phyloP scores from a whole-genome alignment of 92 coral and sea anemone genomes.

The Epizoanthus fatuus region DNA sequence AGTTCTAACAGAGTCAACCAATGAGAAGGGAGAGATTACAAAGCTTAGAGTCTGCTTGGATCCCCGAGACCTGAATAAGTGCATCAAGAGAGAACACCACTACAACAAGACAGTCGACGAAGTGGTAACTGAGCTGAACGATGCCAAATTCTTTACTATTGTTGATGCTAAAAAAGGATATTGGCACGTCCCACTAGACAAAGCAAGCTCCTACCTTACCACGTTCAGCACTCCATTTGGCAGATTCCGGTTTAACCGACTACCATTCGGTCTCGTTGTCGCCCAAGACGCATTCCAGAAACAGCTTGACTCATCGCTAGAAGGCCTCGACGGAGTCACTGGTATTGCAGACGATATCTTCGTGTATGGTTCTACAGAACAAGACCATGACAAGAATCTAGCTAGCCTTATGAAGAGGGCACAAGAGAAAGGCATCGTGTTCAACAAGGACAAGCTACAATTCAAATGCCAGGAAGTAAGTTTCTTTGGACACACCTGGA shows the following conservation, averaged over 20 bases:
- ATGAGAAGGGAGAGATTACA: conserved; percentile 45
- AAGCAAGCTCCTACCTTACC: no score
- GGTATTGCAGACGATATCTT: no score
- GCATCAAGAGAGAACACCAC: conserved; percentile 46
- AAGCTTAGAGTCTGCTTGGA: conserved; percentile 63
- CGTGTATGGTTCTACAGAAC: no score
- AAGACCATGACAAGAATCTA: no score
- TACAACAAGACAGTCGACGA: conserved; percentile 29
- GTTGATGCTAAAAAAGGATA: conserved; percentile 52
- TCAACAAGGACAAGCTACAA: conserved; percentile 35
- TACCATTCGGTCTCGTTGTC: no score
- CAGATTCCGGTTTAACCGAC: no score
- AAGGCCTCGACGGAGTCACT: no score
- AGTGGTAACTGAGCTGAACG: conserved; percentile 46
- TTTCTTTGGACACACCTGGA: conserved; percentile 49
- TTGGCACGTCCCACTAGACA: not conserved
- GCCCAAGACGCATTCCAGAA: no score
- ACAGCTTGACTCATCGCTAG: no score
- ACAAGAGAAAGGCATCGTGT: not conserved
- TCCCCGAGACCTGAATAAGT: conserved; percentile 49
- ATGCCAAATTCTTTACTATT: conserved; percentile 65
- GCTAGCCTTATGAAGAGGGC: conserved; percentile 25
- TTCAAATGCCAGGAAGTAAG: conserved; percentile 50
- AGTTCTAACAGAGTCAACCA: conserved; percentile 56
- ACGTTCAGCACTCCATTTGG: no score